Base-by-base conservation (phyloP, 2,113 vertebrate species). In the Coreoperca whiteheadi region DNA sequence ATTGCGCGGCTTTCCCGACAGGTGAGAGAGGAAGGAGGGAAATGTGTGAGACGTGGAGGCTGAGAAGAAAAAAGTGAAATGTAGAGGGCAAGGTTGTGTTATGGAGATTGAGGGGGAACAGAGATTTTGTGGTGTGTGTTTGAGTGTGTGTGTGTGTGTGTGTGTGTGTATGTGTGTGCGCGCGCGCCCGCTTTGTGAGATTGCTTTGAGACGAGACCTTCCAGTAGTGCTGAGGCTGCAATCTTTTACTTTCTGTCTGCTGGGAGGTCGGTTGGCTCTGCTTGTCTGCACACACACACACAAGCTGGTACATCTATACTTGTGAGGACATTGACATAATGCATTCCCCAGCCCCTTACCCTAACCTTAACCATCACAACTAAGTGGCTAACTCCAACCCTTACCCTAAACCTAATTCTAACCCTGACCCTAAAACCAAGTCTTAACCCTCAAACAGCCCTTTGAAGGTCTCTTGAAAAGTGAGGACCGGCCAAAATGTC, bases 1-100 rank as follows among this genome's bases (percentile, higher is more conserved):
- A 50, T 98, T n/a, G 97, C 97, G 43, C 79, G 97, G 83, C 85
- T 99, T 80, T 95, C 93, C 83, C 94, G 96, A 91, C 95, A 97
- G 97, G 98, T 99, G 94, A 96, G 95, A 56, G 25, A 34, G 12
- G 14, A 46, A 18, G 23, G 8, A 43, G n/a, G 12, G 57, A 63
- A 65, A 11, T n/a, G 59, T 7, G 46, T 23, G 64, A 67, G 39
- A 32, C 0, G 28, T 28, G 50, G 59, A 48, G n/a, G 68, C 0
- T 64, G 60, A 66, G 25, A 41, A 21, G 25, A 14, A 34, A 76
- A 39, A 54, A 25, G 21, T 30, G 50, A 46, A 53, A 77, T 43
- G 41, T 37, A 16, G 50, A 85, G 60, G 37, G 63, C 65, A 78
- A 76, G 66, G 69, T 18, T 85, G 63, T 48, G 20, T 80, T 46